Percentiles rank a stretch among this genome's conserved stretches.
Evolutionary conservation across 1,140 invertebrate species (phyloP).

Genomic region (Metopolophium dirhodum): DNA sequence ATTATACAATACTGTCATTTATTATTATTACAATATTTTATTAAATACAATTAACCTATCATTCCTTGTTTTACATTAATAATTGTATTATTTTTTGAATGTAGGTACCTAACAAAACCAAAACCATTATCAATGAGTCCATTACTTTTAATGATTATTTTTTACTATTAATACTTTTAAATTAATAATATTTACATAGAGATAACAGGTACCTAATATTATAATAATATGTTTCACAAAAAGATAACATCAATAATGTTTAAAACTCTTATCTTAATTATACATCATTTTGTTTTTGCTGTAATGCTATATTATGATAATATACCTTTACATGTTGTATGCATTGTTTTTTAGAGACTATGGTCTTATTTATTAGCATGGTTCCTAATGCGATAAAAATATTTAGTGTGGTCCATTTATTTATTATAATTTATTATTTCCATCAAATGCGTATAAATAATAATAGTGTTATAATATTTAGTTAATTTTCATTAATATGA

Average conservation of each 20-base stretch:
- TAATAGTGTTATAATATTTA: background rate
- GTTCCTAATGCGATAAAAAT: background rate
- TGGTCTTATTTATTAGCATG: background rate
- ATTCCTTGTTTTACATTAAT: background rate
- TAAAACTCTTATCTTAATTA: constrained; percentile 42
- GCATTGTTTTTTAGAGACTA: constrained; percentile 11
- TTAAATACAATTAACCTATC: background rate
- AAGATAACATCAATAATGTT: constrained; percentile 12
- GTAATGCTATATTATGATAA: background rate
- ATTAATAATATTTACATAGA: background rate
- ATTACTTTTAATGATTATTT: background rate
- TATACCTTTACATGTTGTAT: background rate
- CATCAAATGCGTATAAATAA: background rate
- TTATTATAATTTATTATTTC: background rate
- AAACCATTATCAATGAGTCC: background rate
- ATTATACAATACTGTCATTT: background rate
- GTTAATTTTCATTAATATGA: constrained; percentile 23
- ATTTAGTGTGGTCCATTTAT: background rate
- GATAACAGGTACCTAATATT: constrained; percentile 11
- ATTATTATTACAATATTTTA: background rate
- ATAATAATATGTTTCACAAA: background rate
- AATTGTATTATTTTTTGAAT: background rate
- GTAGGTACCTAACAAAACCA: background rate
- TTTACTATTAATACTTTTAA: constrained; percentile 18
- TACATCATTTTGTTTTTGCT: background rate